phyloP scores from a whole-genome alignment of 2,797 vertebrate genomes.

The Poecile montanus region DNA sequence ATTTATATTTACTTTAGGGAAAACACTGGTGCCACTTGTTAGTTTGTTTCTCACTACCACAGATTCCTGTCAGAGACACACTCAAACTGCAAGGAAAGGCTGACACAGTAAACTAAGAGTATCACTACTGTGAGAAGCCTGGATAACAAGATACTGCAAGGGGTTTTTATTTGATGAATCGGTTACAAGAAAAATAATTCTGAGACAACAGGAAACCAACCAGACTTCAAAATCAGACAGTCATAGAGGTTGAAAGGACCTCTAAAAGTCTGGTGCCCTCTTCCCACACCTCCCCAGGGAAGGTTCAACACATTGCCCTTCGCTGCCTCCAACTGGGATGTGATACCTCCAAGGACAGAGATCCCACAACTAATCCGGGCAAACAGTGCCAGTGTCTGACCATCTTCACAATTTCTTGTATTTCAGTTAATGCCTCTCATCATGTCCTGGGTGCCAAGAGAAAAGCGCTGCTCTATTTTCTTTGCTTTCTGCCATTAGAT shows the following conservation, averaged over 20 bases:
- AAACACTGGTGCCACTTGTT: background rate
- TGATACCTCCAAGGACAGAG: background rate
- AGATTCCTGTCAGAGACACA: background rate
- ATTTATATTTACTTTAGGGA: background rate
- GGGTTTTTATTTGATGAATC: background rate
- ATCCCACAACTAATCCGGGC: background rate
- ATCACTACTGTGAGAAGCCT: background rate
- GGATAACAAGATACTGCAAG: background rate
- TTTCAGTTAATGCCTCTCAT: background rate
- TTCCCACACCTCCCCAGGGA: background rate
- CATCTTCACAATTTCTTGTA: background rate
- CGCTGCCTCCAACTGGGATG: background rate
- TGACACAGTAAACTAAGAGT: background rate
- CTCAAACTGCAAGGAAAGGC: background rate
- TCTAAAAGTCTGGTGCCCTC: background rate
- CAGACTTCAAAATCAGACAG: background rate
- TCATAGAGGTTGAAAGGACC: background rate
- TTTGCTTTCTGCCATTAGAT: background rate
- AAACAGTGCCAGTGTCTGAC: background rate
- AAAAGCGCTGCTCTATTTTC: background rate
- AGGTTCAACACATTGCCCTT: background rate
- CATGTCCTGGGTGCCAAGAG: background rate
- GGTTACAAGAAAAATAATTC: background rate
- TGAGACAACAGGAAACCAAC: background rate
- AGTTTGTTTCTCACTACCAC: background rate